A percentile compares a stretch with the other conserved stretches of the same genome.
phyloP scores from a whole-genome alignment of 1,140 invertebrate genomes.

The Vollenhovia emeryi region DNA sequence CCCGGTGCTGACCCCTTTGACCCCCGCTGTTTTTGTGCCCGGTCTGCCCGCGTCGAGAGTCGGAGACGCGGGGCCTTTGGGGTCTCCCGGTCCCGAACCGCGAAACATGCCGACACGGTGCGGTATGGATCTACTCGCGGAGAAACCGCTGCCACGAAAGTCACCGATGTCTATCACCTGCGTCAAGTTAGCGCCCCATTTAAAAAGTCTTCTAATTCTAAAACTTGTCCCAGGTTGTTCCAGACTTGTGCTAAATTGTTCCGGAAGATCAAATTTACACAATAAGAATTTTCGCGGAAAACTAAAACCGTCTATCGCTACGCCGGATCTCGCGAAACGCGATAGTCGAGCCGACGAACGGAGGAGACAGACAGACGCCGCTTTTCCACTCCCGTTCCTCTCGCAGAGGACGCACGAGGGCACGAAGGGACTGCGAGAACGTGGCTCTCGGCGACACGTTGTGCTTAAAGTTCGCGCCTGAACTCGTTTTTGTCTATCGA shows the following conservation, averaged over 20 bases:
- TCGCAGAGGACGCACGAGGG: no score
- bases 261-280: no score
- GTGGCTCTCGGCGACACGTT: background rate
- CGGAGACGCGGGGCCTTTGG: slow-evolving; percentile 67
- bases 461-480: background rate
- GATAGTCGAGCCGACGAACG: slow-evolving; percentile 58
- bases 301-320: no score
- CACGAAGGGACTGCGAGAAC: background rate
- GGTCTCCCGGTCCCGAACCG: slow-evolving; percentile 65
- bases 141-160: slow-evolving; percentile 64
- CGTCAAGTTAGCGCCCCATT: no score
- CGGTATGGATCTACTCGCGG: slow-evolving; percentile 36
- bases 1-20: slow-evolving; percentile 73
- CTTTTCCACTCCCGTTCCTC: background rate
- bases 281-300: no score
- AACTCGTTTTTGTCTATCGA: background rate
- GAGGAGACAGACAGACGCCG: slow-evolving; percentile 26
- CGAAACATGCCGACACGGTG: slow-evolving; percentile 75
- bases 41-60: slow-evolving; percentile 59
- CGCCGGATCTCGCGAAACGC: slow-evolving; percentile 67
- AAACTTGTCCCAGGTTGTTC: no score
- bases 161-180: slow-evolving; percentile 31
- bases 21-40: slow-evolving; percentile 74
- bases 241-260: no score
- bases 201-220: no score